Conservation (phyloP, 2,888 invertebrate genomes). For the Psylliodes chrysocephalus region DNA sequence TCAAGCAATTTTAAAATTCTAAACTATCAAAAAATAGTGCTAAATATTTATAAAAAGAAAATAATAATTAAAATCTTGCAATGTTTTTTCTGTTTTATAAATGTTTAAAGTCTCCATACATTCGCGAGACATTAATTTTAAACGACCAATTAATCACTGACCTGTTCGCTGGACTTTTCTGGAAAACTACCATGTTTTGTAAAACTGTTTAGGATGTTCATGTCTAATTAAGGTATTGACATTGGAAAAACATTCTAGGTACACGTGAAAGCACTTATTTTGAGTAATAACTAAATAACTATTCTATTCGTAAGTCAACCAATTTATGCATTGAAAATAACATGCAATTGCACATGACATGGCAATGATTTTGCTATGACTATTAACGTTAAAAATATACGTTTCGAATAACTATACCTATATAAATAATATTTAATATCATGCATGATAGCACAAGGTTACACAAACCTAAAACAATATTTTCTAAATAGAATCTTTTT, state of each 20-base stretch:
- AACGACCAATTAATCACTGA: background rate
- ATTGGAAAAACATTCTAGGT: slow-evolving; percentile 15
- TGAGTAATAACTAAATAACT: slow-evolving; percentile 3
- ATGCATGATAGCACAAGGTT: no score
- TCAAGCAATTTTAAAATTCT: no score
- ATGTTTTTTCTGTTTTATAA: no score
- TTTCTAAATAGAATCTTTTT: no score
- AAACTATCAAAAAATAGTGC: no score
- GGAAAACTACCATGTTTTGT: slow-evolving; percentile 7
- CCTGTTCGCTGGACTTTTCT: slow-evolving; percentile 1
- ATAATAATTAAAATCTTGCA: no score
- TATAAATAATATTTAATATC: no score
- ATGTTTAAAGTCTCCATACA: no score
- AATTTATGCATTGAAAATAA: slow-evolving; percentile 8
- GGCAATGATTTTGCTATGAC: background rate
- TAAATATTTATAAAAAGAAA: no score
- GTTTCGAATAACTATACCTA: no score
- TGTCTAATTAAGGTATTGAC: slow-evolving; percentile 17
- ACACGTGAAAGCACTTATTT: slow-evolving; percentile 18
- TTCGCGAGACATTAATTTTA: background rate
- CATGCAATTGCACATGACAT: background rate
- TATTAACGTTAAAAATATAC: background rate
- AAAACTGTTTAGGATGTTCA: slow-evolving; percentile 6
- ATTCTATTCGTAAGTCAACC: slow-evolving; percentile 7
- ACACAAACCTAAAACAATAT: no score